A percentile compares a stretch with the other conserved stretches of the same genome.
Evolutionary conservation across 2,888 invertebrate genomes (phyloP).

Genomic region (Phrixothrix hirtus): DNA sequence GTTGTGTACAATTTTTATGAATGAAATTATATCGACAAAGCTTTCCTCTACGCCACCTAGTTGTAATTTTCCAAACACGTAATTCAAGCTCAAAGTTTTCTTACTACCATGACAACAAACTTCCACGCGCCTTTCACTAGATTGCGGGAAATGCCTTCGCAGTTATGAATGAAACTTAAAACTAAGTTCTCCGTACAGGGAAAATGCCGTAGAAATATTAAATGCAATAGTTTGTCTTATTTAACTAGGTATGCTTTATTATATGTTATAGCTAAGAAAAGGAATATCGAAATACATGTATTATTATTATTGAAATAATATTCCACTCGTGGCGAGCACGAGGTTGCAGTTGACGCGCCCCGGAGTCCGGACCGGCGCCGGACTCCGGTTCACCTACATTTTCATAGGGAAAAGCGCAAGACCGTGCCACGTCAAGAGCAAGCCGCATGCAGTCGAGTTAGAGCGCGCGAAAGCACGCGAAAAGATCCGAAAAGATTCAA

Average conservation of each 20-base stretch:
- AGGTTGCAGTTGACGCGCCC: slow-evolving; percentile 31
- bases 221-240: too few species aligned
- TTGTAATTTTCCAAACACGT: slow-evolving; percentile 12
- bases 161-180: slow-evolving; percentile 3
- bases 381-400: slow-evolving; percentile 35
- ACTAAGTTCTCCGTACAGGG: too few species aligned
- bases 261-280: neutral
- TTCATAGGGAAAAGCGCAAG: slow-evolving; percentile 32
- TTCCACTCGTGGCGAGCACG: slow-evolving; percentile 9
- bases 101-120: slow-evolving; percentile 19
- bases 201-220: too few species aligned
- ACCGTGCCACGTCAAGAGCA: slow-evolving; percentile 31
- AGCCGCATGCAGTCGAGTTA: slow-evolving; percentile 30
- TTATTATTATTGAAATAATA: neutral
- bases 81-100: slow-evolving; percentile 12
- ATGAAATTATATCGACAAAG: neutral
- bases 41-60: slow-evolving; percentile 16
- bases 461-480: slow-evolving; percentile 44
- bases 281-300: too few species aligned
- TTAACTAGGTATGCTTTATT: too few species aligned
- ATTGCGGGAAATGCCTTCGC: slow-evolving; percentile 19
- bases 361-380: slow-evolving; percentile 23
- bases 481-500: slow-evolving; percentile 43
- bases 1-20: neutral
- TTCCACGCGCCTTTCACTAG: slow-evolving; percentile 20